phyloP scores from a whole-genome alignment of 1,140 invertebrate species.

The Stratiolaelaps scimitus region DNA sequence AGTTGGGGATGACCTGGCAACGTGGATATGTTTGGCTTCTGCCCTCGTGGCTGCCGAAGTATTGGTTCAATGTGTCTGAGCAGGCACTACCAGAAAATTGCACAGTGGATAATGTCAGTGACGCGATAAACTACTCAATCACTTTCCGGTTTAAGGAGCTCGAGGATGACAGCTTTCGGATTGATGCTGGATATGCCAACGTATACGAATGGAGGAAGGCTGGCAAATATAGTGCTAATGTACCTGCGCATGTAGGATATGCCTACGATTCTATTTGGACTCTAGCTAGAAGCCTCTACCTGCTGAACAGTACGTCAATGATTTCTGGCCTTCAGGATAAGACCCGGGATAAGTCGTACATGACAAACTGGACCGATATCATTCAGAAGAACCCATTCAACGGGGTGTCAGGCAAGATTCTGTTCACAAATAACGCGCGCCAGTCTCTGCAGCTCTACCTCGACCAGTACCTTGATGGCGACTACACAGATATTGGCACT shows the following conservation, averaged over 20 bases:
- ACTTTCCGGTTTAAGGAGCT: neutral
- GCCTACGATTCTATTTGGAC: slow-evolving; percentile 70
- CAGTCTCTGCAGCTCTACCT: neutral
- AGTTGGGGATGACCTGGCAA: slow-evolving; percentile 49
- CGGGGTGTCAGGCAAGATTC: neutral
- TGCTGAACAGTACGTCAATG: neutral
- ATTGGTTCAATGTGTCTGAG: slow-evolving; percentile 48
- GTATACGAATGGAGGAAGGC: slow-evolving; percentile 40
- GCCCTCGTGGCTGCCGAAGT: slow-evolving; percentile 54
- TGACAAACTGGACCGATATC: neutral
- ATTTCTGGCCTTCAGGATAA: neutral
- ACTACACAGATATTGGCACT: neutral
- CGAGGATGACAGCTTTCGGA: slow-evolving; percentile 46
- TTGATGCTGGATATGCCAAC: slow-evolving; percentile 51
- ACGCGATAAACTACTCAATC: slow-evolving; percentile 57
- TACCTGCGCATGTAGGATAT: slow-evolving; percentile 57
- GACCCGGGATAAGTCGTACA: neutral
- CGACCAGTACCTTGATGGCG: neutral
- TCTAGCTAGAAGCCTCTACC: neutral
- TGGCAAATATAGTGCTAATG: slow-evolving; percentile 30
- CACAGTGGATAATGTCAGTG: slow-evolving; percentile 50
- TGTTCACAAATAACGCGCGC: neutral
- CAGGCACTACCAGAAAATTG: slow-evolving; percentile 50
- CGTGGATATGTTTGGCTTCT: slow-evolving; percentile 71
- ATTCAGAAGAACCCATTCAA: neutral